Evolutionary conservation across 2,888 invertebrate genomes (phyloP), one percentile per base, ranked within the genome.

Genomic region (Cyaniris semiargus): DNA sequence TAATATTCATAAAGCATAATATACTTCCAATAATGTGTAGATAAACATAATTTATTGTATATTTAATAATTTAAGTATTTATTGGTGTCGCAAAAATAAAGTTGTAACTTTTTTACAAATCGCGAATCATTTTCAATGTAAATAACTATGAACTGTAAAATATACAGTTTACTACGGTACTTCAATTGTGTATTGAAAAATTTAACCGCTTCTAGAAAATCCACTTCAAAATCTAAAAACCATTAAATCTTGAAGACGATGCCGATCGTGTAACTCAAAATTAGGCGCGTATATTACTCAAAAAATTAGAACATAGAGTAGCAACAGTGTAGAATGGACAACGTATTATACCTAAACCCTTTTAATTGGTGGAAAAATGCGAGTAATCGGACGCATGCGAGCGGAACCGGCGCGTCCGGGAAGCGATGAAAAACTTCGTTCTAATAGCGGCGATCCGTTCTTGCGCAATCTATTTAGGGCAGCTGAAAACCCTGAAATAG

Each of bases 371-470:
- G 77, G 77, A 79, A 80, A 80, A 80, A 79, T 79, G 70, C 76
- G 58, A 75, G 76, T 81, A 82, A 82, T 83, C 83, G 75, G 79
- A 84, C 85, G 86, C 93, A 91, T 91, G 90, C 93, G 88, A 91
- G 79, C 85, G 93, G 90, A 92, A 88, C 88, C 82, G 80, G 79
- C 80, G 90, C 81, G 90, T 93, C 93, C 93, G 93, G 93, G 93
- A 93, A 93, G 86, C 91, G 83, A 86, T 89, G 89, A 89, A 86
- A 83, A 84, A 82, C 82, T 77, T 76, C 74, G 82, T 81, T 83
- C 82, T 83, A 84, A 84, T 83, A 82, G 81, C 82, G 78, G 71
- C 83, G 80, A 84, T 85, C 84, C 85, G 84, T 72, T 83, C 76
- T 85, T 85, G 81, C 83, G 82, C 83, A 86, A 85, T 78, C 77